Evolutionary conservation across 2,113 vertebrate genomes (phyloP).

Genomic region (Boulengeromyrus knoepffleri): DNA sequence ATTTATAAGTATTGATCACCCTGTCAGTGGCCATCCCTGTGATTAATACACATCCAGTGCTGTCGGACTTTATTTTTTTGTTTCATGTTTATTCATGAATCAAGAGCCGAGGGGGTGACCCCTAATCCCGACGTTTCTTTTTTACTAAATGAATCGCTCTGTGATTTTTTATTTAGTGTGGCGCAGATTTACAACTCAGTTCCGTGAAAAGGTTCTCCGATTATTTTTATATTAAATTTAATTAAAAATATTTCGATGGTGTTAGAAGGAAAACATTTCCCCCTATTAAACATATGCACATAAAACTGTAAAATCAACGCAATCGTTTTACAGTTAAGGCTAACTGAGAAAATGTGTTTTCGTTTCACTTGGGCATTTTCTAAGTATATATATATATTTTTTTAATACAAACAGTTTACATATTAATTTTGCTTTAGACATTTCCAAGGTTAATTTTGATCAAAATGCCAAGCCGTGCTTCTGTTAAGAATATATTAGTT

Average conservation of each 20-base stretch:
- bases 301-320: not conserved
- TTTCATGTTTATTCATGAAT: conserved; percentile 18
- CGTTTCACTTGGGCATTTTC: not conserved
- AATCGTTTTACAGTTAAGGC: not conserved
- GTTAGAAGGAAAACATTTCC: not conserved
- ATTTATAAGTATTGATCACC: conserved; percentile 69
- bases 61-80: conserved; percentile 33
- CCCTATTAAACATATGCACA: not conserved
- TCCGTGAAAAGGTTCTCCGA: not conserved
- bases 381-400: not conserved
- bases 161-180: not conserved
- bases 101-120: not conserved
- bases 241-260: not conserved
- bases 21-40: conserved; percentile 54
- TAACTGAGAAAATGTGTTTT: not conserved
- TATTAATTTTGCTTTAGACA: not conserved
- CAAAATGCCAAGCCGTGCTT: not conserved
- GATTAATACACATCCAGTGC: conserved; percentile 52
- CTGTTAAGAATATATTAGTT: not conserved
- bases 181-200: not conserved
- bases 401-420: not conserved
- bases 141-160: not conserved
- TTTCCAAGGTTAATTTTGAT: not conserved
- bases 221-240: not conserved
- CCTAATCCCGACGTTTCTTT: not conserved